Percentiles rank a stretch among this genome's conserved stretches.
Conservation (phyloP, 2,797 vertebrate genomes). For the Parotocinclus haroldoi region DNA sequence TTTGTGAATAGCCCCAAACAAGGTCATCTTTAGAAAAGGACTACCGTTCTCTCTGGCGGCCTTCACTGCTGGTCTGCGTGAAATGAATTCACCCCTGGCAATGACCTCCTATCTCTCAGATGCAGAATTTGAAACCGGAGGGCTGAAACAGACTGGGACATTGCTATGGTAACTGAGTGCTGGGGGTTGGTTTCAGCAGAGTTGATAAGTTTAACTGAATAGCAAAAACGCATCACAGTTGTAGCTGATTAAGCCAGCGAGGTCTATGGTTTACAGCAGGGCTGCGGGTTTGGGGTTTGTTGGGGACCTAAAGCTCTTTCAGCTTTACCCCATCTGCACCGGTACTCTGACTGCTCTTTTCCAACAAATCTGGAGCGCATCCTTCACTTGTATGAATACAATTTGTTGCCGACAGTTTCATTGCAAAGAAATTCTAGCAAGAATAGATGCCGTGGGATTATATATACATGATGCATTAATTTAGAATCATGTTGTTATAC, state of each 20-base stretch:
- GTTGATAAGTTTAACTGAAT: constrained; percentile 53
- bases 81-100: constrained; percentile 51
- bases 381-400: constrained; percentile 35
- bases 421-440: constrained; percentile 31
- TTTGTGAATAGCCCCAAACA: constrained; percentile 49
- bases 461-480: not conserved
- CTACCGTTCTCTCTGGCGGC: constrained; percentile 43
- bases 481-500: not conserved
- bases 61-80: constrained; percentile 32
- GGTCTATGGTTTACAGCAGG: constrained; percentile 45
- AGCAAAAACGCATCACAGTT: constrained; percentile 50
- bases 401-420: constrained; percentile 47
- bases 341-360: constrained; percentile 35
- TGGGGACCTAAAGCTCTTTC: constrained; percentile 3
- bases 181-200: constrained; percentile 45
- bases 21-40: constrained; percentile 49
- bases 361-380: constrained; percentile 16
- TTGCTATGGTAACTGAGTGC: constrained; percentile 58
- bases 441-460: constrained; percentile 11
- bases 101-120: constrained; percentile 56
- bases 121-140: constrained; percentile 53
- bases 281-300: not conserved
- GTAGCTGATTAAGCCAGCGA: constrained; percentile 52
- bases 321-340: constrained; percentile 29
- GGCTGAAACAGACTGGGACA: constrained; percentile 50